phyloP scores from a whole-genome alignment of 2,888 invertebrate species.

The Mythimna ferrago region DNA sequence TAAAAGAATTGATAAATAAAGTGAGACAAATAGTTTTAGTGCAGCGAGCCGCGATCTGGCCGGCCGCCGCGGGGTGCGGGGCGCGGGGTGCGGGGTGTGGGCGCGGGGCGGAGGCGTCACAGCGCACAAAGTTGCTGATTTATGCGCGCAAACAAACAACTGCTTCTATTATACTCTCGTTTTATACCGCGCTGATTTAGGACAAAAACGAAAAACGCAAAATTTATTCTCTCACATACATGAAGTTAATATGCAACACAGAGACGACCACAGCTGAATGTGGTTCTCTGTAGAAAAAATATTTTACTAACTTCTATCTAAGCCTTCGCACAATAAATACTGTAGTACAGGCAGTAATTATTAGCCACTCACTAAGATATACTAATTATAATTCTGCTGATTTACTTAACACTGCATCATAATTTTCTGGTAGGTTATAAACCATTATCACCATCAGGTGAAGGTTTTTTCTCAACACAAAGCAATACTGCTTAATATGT shows the following conservation, averaged over 20 bases:
- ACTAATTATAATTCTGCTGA: too few species aligned
- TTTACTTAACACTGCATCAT: too few species aligned
- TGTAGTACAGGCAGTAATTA: too few species aligned
- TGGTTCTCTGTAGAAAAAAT: background rate
- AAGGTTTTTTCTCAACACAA: too few species aligned
- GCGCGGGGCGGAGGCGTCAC: background rate
- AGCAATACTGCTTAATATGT: too few species aligned
- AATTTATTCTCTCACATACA: slow-evolving; percentile 19
- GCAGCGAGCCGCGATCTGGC: background rate
- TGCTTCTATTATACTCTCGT: slow-evolving; percentile 47
- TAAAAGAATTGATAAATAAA: slow-evolving; percentile 32
- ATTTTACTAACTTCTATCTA: too few species aligned
- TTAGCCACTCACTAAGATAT: too few species aligned
- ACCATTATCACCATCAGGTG: too few species aligned
- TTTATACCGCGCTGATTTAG: slow-evolving; percentile 45
- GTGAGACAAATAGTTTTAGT: slow-evolving; percentile 11
- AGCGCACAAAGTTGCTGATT: slow-evolving; percentile 42
- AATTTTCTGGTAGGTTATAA: too few species aligned
- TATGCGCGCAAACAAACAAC: slow-evolving; percentile 48
- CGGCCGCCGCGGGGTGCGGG: background rate
- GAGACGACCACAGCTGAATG: background rate
- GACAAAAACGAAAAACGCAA: slow-evolving; percentile 22
- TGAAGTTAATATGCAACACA: slow-evolving; percentile 11
- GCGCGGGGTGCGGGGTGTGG: background rate
- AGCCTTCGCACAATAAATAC: too few species aligned